Conservation (phyloP, 2,113 vertebrate species). For the Tragulus kanchil region DNA sequence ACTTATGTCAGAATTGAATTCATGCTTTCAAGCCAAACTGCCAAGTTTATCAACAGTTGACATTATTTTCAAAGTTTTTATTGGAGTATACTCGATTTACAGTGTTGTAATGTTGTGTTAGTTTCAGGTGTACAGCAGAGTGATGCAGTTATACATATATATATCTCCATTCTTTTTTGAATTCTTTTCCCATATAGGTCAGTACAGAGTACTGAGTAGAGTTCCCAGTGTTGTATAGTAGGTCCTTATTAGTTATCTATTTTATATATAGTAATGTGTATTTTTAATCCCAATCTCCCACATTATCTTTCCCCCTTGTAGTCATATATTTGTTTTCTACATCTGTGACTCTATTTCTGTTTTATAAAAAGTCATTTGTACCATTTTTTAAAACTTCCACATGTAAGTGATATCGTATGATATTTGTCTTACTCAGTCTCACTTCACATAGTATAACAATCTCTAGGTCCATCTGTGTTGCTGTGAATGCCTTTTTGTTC, state of each 20-base stretch:
- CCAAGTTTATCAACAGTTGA: neutral
- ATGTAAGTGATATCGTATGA: neutral
- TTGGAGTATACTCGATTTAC: neutral
- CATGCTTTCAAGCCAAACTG: constrained; percentile 33
- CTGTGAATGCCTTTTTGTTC: neutral
- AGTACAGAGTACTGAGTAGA: neutral
- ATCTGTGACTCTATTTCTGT: neutral
- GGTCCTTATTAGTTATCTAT: neutral
- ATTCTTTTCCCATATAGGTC: neutral
- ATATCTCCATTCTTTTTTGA: neutral
- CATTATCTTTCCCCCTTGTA: neutral
- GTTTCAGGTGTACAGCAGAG: neutral
- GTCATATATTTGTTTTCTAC: neutral
- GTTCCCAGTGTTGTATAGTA: neutral
- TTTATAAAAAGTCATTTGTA: neutral
- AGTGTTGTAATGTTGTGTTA: neutral
- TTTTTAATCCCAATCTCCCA: neutral
- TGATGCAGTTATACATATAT: neutral
- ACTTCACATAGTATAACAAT: neutral
- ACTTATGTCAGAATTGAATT: constrained; percentile 14
- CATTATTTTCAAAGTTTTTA: neutral
- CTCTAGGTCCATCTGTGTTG: neutral
- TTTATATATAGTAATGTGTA: neutral
- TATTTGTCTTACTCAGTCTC: neutral
- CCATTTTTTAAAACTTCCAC: neutral